Evolutionary conservation across 1,140 invertebrate genomes (phyloP), one percentile per base, ranked within the genome.

Genomic region (Lepidurus packardi): DNA sequence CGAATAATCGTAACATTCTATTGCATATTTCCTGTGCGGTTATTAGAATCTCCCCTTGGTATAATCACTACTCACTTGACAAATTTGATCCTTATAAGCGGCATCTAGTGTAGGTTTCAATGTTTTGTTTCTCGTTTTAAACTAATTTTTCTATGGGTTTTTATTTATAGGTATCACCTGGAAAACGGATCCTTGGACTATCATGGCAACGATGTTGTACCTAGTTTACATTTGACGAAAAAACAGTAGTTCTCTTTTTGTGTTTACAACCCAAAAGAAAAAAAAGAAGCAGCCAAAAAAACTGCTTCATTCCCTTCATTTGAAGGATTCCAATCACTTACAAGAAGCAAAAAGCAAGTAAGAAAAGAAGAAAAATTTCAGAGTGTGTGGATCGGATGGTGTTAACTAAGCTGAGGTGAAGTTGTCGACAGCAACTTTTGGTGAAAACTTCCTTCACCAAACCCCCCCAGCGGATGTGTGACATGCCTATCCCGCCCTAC

Each of bases 401-500:
- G 34, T 34, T 34, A 34, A 34, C 34, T 34, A 74, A 16, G 25
- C 10, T 74, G 73, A 25, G 16, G 10, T 74, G 25, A 74, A 11
- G 25, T 24, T 74, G 73, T 25, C n/a, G 11, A 21, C 45, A n/a
- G n/a, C 75, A 42, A 76, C 34, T 76, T 43, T 11, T 4, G 43
- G 75, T 34, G 45, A 13, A 44, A 75, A 76, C 34, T 34, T 7
- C 8, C 16, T 65, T 65, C 53, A 65, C 53, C 53, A 65, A 34
- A 34, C 34, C 34, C 53, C 53, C 53, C 53, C 53, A 9, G 53
- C 53, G 53, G 53, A 65, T 65, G 53, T 65, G 53, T 65, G 53
- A 65, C 53, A 65, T 65, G 53, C 53, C 53, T 65, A 65, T 65
- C 53, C 53, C 53, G 53, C 53, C 86, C 84, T 86, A 85, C 87